Evolutionary conservation across 2,797 vertebrate genomes (phyloP), one percentile per base, ranked within the genome.

Genomic region (Scomberomorus guttatus): DNA sequence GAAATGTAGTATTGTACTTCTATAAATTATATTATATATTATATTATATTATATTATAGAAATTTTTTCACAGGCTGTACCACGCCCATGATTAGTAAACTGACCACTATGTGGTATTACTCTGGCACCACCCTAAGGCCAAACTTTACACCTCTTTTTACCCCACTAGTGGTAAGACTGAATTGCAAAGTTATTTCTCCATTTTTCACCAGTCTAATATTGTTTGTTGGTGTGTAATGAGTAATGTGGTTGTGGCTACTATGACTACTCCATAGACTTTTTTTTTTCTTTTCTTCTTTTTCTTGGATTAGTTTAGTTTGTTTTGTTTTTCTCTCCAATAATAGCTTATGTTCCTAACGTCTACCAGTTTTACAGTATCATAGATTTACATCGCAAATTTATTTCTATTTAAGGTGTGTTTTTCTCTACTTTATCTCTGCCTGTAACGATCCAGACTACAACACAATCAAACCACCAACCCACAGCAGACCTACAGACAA

Each of bases 401-500:
- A 79, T 25, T 58, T 56, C 68, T 9, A 62, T 25, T 78, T 37
- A 77, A 15, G 57, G 5, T 68, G 8, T 44, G 25, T 74, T 69
- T 52, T 17, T 24, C 52, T 71, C 6, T 22, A 13, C 27, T 69
- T 54, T 39, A 34, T 68, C 34, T 61, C 5, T 68, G 22, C 54
- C 46, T 57, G 17, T 75, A 67, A 57, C 24, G 75, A 62, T 29
- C 32, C 63, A 84, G 72, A 78, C 58, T 63, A 64, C 25, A 82
- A 63, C 44, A 70, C 24, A 56, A 55, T n/a, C 46, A 58, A 60
- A 50, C 15, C 81, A 77, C n/a, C 61, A 82, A 46, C 68, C 39
- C 25, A 75, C 61, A 72, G 32, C 83, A 84, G 69, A 83, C 58
- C 66, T 39, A 9, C 20, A 51, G 55, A 58, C 74, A 79, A 39